Evolutionary conservation across 1,140 invertebrate species (phyloP).

Genomic region (Macrosteles quadrilineatus): DNA sequence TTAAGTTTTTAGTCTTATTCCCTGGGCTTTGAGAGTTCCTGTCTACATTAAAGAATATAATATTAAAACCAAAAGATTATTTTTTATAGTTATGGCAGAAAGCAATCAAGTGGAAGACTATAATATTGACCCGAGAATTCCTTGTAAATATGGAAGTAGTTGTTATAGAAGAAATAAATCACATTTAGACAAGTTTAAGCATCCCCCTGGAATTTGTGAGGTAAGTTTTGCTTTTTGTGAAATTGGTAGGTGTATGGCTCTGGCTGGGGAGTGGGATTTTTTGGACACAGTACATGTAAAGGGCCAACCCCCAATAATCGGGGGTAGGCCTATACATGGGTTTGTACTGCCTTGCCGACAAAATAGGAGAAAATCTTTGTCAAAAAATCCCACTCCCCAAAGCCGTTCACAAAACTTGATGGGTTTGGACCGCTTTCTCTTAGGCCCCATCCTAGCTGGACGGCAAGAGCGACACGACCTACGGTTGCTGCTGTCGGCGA

Average conservation of each 20-base stretch:
- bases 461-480: neutral
- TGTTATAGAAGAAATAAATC: slow-evolving; percentile 84
- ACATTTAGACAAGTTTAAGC: slow-evolving; percentile 76
- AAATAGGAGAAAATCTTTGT: no score
- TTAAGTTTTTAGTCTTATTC: no score
- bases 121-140: slow-evolving; percentile 52
- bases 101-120: slow-evolving; percentile 33
- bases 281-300: neutral
- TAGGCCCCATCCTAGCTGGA: no score
- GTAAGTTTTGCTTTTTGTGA: neutral
- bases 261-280: neutral
- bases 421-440: no score
- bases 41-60: no score
- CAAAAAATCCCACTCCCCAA: neutral
- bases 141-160: slow-evolving; percentile 75
- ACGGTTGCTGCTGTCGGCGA: neutral
- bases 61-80: no score
- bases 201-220: slow-evolving; percentile 56
- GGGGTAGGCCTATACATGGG: neutral
- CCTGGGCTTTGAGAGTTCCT: no score
- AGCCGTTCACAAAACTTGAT: neutral
- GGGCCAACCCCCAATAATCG: neutral
- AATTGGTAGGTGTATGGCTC: neutral
- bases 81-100: no score
- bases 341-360: no score